Base-by-base conservation (phyloP, 2,888 invertebrate species). In the Lithophane socia region DNA sequence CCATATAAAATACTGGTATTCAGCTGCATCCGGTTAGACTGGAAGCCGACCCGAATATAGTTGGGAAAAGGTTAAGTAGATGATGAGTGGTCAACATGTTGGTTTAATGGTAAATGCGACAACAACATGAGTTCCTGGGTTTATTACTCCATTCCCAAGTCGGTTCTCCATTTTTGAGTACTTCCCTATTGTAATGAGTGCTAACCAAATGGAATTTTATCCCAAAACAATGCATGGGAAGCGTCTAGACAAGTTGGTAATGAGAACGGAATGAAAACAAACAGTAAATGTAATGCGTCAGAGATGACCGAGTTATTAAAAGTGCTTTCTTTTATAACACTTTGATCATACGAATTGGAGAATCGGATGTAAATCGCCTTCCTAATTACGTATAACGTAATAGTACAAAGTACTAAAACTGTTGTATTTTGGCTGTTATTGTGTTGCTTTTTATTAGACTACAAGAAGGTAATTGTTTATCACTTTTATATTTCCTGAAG, bases 231-330 rank as follows among this genome's bases (percentile, higher is more conserved):
- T 63, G 13, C 21, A 58, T 68, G 76, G 67, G 47, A 67, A 75
- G 16, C 2, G 42, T 67, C 65, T 61, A 75, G 56, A 70, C 49
- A 44, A 61, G n/a, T 52, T 47, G 21, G 49, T 52, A 37, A 66
- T 24, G 69, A 75, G 69, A 67, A 3, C 69, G 52, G 67, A 52
- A 81, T 47, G 24, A 71, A 81, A 81, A 71, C 67, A 80, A 76
- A 80, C 76, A 58, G 8, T 49, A 13, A 3, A 61, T 44, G 10
- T 0, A 47, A n/a, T 77, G 73, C 85, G 85, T 85, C 79, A 85
- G 63, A 71, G 37, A 0, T 69, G 77, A 61, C 85, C 85, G 73
- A 83, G 37, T 67, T 85, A 49, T 47, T 54, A 21, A 42, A 44
- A 82, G 65, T 85, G 75, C 73, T 83, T 66, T 77, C 18, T 58